phyloP scores from a whole-genome alignment of 2,113 vertebrate genomes.

The Prunella fulvescens region DNA sequence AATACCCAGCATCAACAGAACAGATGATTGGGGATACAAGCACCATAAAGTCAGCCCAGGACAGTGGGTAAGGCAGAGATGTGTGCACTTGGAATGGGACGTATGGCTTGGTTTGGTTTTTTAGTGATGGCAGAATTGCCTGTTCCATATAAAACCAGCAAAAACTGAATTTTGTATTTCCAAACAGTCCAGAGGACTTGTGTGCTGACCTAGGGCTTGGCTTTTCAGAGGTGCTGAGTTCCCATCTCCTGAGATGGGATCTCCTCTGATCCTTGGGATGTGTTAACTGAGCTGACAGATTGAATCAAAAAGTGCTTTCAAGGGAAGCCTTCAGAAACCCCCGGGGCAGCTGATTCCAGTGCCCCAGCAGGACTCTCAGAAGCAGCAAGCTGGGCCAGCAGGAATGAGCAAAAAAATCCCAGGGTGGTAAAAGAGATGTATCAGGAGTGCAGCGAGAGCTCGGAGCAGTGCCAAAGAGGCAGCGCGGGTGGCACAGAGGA shows the following conservation, averaged over 20 bases:
- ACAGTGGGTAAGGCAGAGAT: not conserved
- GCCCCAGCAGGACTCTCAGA: not conserved
- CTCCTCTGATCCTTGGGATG: not conserved
- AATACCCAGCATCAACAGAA: not conserved
- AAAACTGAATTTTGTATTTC: not conserved
- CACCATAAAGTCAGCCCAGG: not conserved
- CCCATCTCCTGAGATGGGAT: not conserved
- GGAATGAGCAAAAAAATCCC: not conserved
- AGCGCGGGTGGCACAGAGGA: too few species aligned
- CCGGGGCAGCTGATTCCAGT: too few species aligned
- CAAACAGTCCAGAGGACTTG: not conserved
- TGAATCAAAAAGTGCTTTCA: not conserved
- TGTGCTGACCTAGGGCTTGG: not conserved
- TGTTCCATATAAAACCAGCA: not conserved
- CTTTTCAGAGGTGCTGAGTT: not conserved
- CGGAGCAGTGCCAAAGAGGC: not conserved
- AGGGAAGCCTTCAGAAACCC: not conserved
- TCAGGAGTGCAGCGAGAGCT: not conserved
- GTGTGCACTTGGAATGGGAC: not conserved
- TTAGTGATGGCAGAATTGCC: not conserved
- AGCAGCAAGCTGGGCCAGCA: not conserved
- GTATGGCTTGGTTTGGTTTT: not conserved
- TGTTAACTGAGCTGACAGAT: not conserved
- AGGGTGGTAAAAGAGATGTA: not conserved
- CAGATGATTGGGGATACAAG: rapidly evolving